Percentiles rank a stretch among this genome's conserved stretches.
Evolutionary conservation across 2,113 vertebrate genomes (phyloP).

Genomic region (Gnathonemus longibarbis): DNA sequence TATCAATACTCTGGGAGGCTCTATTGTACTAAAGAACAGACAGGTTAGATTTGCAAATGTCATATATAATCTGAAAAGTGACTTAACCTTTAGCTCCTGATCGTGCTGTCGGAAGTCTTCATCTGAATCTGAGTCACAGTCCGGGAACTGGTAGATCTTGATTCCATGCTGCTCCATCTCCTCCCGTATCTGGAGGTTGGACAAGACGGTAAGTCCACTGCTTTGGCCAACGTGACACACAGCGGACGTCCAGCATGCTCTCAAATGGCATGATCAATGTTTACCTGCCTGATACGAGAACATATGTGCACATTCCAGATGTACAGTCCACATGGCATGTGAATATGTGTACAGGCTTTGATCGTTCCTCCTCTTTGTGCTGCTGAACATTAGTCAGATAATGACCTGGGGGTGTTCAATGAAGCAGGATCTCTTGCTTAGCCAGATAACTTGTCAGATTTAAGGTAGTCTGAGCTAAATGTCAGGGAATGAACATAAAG

Average conservation of each 20-base stretch:
- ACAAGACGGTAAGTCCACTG: not conserved
- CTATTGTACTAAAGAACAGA: not conserved
- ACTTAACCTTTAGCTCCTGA: conserved; percentile 52
- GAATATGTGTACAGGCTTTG: not conserved
- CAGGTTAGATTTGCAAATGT: not conserved
- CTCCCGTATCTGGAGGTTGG: conserved; percentile 45
- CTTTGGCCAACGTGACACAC: not conserved
- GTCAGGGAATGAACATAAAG: not conserved
- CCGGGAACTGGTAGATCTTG: conserved; percentile 61
- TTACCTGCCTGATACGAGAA: not conserved
- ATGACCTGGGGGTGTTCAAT: not conserved
- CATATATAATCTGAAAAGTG: not conserved
- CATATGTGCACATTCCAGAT: not conserved
- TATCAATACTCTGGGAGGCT: not conserved
- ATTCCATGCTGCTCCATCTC: conserved; percentile 57
- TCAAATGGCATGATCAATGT: no score
- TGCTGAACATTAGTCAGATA: not conserved
- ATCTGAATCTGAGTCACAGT: conserved; percentile 56
- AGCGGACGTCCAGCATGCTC: not conserved
- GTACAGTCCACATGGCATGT: not conserved
- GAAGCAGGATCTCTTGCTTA: not conserved
- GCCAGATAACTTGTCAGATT: not conserved
- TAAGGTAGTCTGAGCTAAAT: not conserved
- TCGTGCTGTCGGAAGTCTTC: conserved; percentile 52
- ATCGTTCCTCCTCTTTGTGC: not conserved